A percentile compares a stretch with the other conserved stretches of the same genome.
Conservation (phyloP, 2,113 vertebrate genomes). For the Mirounga angustirostris region DNA sequence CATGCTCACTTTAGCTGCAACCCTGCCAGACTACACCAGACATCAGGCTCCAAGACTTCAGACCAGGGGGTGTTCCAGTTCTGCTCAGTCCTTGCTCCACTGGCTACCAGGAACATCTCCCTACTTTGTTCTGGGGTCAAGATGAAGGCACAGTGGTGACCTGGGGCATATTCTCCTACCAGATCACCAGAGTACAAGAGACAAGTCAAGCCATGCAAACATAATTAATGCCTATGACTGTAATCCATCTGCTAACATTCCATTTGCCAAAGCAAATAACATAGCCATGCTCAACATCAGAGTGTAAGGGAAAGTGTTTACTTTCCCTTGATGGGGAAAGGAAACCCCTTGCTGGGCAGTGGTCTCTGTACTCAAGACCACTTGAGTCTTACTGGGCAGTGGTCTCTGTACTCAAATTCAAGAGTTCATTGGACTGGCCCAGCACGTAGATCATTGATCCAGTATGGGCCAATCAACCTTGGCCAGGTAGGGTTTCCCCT, state of each 20-base stretch:
- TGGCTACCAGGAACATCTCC: not conserved
- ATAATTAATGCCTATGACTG: not conserved
- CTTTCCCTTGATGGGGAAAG: no score
- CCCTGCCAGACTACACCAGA: not conserved
- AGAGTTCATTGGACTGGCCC: not conserved
- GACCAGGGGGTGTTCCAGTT: not conserved
- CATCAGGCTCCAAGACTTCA: not conserved
- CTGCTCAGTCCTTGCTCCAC: not conserved
- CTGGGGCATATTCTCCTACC: not conserved
- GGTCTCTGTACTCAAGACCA: no score
- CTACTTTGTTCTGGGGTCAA: not conserved
- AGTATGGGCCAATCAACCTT: not conserved
- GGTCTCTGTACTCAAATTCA: not conserved
- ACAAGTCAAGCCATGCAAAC: not conserved
- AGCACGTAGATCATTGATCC: not conserved
- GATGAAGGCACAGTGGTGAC: not conserved
- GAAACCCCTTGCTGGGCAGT: no score
- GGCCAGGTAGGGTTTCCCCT: no score
- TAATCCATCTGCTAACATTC: not conserved
- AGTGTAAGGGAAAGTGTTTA: not conserved
- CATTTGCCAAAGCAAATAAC: not conserved
- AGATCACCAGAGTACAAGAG: not conserved
- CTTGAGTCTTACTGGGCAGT: not conserved
- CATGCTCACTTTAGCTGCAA: not conserved
- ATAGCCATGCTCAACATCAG: not conserved